Percentiles rank a stretch among this genome's conserved stretches.
These are phyloP conservation scores for Chloropsis hardwickii DNA, from an alignment of 2,113 vertebrate genomes.

Conservation along the genomic window DNA sequence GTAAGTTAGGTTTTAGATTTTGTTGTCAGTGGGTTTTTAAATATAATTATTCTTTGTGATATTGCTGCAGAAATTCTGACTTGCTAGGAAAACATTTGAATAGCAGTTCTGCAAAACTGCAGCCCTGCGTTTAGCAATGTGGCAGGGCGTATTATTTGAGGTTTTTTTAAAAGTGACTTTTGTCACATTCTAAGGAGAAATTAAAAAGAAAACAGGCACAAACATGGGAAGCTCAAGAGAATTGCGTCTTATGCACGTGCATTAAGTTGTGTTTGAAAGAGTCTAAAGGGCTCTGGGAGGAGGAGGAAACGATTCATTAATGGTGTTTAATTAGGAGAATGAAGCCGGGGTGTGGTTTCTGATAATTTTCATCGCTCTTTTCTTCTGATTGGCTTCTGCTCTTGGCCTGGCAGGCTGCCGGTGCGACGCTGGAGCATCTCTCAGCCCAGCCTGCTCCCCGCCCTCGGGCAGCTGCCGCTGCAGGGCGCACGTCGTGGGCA, in stretches of 20 bases:
- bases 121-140: neutral
- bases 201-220: neutral
- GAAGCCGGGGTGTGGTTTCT: neutral
- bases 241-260: neutral
- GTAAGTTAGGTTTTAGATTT: neutral
- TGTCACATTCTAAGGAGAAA: neutral
- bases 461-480: slow-evolving; percentile 80
- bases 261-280: neutral
- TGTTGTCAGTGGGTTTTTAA: neutral
- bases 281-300: neutral
- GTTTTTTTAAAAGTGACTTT: neutral
- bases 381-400: neutral
- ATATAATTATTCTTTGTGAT: neutral
- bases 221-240: neutral
- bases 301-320: neutral
- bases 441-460: slow-evolving; percentile 69
- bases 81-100: neutral
- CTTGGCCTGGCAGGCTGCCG: slow-evolving; percentile 76
- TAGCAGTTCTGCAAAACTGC: neutral
- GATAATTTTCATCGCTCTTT: neutral
- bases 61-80: neutral
- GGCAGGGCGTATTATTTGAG: neutral
- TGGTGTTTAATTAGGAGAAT: neutral
- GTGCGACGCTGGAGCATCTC: slow-evolving; percentile 86
- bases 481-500: slow-evolving; percentile 77